Percentiles rank a stretch among this genome's conserved stretches.
Conservation (phyloP, 2,888 invertebrate genomes). For the Temnothorax ravouxi region DNA sequence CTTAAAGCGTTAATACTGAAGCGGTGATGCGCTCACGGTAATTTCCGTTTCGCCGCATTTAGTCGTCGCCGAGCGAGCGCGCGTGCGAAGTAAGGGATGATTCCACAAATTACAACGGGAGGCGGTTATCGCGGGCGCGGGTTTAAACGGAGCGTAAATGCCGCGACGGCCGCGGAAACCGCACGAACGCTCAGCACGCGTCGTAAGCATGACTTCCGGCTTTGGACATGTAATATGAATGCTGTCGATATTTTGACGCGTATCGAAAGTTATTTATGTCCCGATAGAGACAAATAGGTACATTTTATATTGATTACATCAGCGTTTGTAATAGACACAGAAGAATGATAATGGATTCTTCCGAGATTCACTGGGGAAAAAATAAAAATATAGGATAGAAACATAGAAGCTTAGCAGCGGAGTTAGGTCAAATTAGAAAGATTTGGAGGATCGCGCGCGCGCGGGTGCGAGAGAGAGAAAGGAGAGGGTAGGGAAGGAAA, state of each 20-base stretch:
- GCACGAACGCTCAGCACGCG: slow-evolving; percentile 67
- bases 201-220: slow-evolving; percentile 41
- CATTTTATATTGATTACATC: neutral
- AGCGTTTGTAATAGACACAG: neutral
- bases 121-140: slow-evolving; percentile 55
- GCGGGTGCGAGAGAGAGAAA: neutral
- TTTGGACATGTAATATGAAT: slow-evolving; percentile 5
- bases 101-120: slow-evolving; percentile 61
- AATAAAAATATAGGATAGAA: neutral
- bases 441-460: neutral
- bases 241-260: slow-evolving; percentile 7
- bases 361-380: neutral
- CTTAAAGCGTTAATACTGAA: slow-evolving; percentile 21
- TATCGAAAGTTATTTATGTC: neutral
- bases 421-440: neutral
- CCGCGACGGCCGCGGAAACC: slow-evolving; percentile 65
- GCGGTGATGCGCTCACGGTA: slow-evolving; percentile 17
- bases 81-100: slow-evolving; percentile 44
- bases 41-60: slow-evolving; percentile 45
- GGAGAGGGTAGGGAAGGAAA: neutral
- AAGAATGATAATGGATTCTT: neutral
- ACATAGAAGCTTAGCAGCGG: neutral
- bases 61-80: slow-evolving; percentile 17
- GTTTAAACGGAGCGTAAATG: slow-evolving; percentile 66
- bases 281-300: neutral